Evolutionary conservation across 2,888 invertebrate species (phyloP).

Genomic region (Crematogaster levior): DNA sequence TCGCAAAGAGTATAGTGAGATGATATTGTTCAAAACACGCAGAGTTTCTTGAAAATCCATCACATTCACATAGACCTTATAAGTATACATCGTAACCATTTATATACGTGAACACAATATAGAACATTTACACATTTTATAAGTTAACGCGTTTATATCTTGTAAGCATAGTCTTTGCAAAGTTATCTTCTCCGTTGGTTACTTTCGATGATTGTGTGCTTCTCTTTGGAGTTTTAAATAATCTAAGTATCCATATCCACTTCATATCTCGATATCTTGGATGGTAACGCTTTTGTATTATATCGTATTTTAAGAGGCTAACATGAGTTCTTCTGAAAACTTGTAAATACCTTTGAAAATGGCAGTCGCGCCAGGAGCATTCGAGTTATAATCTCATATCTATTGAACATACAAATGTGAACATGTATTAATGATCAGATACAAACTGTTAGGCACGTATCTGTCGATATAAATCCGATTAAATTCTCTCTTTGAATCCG

Average conservation of each 20-base stretch:
- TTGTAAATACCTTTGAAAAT: slow-evolving; percentile 28
- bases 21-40: slow-evolving; percentile 35
- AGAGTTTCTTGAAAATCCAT: slow-evolving; percentile 38
- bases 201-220: slow-evolving; percentile 26
- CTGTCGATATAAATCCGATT: slow-evolving; percentile 41
- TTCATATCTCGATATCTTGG: slow-evolving; percentile 2
- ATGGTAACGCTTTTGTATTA: slow-evolving; percentile 12
- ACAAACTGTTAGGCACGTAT: slow-evolving; percentile 48
- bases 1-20: slow-evolving; percentile 29
- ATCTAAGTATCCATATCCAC: slow-evolving; percentile 10
- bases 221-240: slow-evolving; percentile 15
- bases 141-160: slow-evolving; percentile 45
- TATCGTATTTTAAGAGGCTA: neutral
- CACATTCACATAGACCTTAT: slow-evolving; percentile 42
- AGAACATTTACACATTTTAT: slow-evolving; percentile 50
- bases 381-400: slow-evolving; percentile 21
- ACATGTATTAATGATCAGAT: slow-evolving; percentile 36
- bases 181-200: slow-evolving; percentile 19
- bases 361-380: slow-evolving; percentile 28
- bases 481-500: slow-evolving; percentile 38
- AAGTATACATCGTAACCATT: slow-evolving; percentile 33
- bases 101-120: slow-evolving; percentile 43
- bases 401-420: slow-evolving; percentile 18
- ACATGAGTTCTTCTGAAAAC: slow-evolving; percentile 16
- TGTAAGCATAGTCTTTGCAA: slow-evolving; percentile 29